Evolutionary conservation across 2,797 vertebrate species (phyloP), one percentile per base, ranked within the genome.

Genomic region (Clarias pachynema): DNA sequence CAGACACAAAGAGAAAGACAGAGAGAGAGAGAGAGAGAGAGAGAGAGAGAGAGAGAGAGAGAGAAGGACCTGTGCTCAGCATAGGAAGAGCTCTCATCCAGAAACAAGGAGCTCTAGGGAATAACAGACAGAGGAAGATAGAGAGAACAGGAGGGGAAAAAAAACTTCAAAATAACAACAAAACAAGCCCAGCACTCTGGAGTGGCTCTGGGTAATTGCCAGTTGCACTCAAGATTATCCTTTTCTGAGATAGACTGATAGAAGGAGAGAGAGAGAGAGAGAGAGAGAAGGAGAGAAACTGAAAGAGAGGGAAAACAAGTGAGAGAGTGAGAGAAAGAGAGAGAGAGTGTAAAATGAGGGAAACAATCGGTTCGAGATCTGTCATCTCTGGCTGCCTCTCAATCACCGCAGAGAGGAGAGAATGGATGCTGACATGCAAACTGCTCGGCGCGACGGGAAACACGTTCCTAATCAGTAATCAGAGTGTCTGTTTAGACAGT

Each of bases 381-480:
- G 92, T 93, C 92, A 89, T 95, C 91, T 93, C 89, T 91, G 90
- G 93, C 93, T 93, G 92, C 93, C 94, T 87, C 79, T 86, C 94
- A 94, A 96, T 95, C 95, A 95, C 93, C 91, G 90, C 87, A 88
- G 85, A 81, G 74, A 78, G 82, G 86, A 82, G 34, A 83, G 89
- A 87, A 93, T 90, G 91, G 93, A 93, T 93, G 91, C 91, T 91
- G 93, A 94, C 93, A 92, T 88, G 92, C 90, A 91, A 93, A 93
- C 92, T 89, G 91, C 92, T 93, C 92, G 82, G 92, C 95, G 79
- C 92, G 90, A 93, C 92, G 89, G 94, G 93, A 92, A 93, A 92
- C 91, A 91, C 93, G 93, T 93, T 95, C 93, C 93, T 95, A 94
- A 95, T 95, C 95, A 95, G 94, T 94, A 96, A 95, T 95, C 94